phyloP scores from a whole-genome alignment of 2,888 invertebrate species.

The Hemithea aestivaria region DNA sequence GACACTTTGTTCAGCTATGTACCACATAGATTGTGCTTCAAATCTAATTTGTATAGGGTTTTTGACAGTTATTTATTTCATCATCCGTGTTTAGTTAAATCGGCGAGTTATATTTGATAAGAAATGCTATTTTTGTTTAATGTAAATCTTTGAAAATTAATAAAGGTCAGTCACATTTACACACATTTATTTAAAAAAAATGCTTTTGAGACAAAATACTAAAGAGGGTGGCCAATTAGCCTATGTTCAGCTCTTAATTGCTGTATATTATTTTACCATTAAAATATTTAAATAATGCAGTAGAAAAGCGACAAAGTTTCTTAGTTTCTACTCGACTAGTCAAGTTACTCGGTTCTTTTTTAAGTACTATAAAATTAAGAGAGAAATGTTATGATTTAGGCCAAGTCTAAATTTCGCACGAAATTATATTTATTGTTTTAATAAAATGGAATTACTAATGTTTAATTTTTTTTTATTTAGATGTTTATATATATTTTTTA shows the following conservation, averaged over 20 bases:
- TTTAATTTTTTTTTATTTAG: slow-evolving; percentile 23
- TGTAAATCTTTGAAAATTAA: too few species aligned
- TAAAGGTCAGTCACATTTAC: too few species aligned
- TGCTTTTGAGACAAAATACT: too few species aligned
- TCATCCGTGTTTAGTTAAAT: slow-evolving; percentile 57
- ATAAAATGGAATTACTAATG: slow-evolving; percentile 70
- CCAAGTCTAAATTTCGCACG: background rate
- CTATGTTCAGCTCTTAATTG: too few species aligned
- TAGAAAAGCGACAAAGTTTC: too few species aligned
- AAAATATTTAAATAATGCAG: too few species aligned
- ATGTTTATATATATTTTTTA: slow-evolving; percentile 8
- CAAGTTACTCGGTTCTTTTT: too few species aligned
- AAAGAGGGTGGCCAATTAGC: too few species aligned
- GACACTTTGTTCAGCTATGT: slow-evolving; percentile 56
- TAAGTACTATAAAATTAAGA: slow-evolving; percentile 1
- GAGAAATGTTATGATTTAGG: background rate
- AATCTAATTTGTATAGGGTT: slow-evolving; percentile 51
- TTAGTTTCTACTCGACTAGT: too few species aligned
- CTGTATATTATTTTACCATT: too few species aligned
- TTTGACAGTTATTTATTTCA: slow-evolving; percentile 57
- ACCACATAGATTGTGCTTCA: slow-evolving; percentile 58
- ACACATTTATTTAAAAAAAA: too few species aligned
- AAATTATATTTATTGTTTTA: background rate
- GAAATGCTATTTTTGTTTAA: slow-evolving; percentile 7
- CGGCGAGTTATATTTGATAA: slow-evolving; percentile 60